These are phyloP conservation scores for Idris sp. DNA, from an alignment of 1,140 invertebrate genomes.

Conservation along the genomic window DNA sequence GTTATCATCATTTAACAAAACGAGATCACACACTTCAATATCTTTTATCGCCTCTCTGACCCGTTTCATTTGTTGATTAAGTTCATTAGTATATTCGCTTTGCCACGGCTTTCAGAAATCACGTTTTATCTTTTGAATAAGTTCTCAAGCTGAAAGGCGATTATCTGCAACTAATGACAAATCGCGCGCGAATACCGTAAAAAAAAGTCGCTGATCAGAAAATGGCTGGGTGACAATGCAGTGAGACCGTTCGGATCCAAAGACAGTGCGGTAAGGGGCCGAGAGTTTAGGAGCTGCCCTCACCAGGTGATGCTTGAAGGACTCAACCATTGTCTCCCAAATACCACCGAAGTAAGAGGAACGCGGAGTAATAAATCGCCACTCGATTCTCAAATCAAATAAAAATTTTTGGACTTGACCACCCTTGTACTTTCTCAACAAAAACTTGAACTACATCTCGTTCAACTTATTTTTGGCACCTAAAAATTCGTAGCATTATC, in stretches of 20 bases:
- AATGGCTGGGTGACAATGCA: too few relatives aligned
- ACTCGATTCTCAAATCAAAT: too few relatives aligned
- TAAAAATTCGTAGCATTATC: slow-evolving; percentile 8
- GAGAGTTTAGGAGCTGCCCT: not conserved
- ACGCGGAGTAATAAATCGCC: not conserved
- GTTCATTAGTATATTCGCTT: not conserved
- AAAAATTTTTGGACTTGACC: too few relatives aligned
- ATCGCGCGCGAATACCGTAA: too few relatives aligned
- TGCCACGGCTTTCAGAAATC: not conserved
- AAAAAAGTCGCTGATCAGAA: too few relatives aligned
- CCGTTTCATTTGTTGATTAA: not conserved
- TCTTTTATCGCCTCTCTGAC: not conserved
- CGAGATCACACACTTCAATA: not conserved
- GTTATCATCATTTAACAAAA: not conserved
- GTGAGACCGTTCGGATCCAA: too few relatives aligned
- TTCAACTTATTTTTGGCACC: slow-evolving; percentile 3
- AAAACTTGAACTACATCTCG: too few relatives aligned
- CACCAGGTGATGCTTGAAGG: slow-evolving; percentile 1
- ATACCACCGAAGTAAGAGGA: not conserved
- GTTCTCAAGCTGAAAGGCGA: not conserved
- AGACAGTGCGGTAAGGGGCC: too few relatives aligned
- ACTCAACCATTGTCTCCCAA: not conserved
- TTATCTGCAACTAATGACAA: not conserved
- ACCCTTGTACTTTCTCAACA: too few relatives aligned
- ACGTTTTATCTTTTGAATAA: not conserved